phyloP scores from a whole-genome alignment of 2,888 invertebrate species.

The Rhagonycha fulva region DNA sequence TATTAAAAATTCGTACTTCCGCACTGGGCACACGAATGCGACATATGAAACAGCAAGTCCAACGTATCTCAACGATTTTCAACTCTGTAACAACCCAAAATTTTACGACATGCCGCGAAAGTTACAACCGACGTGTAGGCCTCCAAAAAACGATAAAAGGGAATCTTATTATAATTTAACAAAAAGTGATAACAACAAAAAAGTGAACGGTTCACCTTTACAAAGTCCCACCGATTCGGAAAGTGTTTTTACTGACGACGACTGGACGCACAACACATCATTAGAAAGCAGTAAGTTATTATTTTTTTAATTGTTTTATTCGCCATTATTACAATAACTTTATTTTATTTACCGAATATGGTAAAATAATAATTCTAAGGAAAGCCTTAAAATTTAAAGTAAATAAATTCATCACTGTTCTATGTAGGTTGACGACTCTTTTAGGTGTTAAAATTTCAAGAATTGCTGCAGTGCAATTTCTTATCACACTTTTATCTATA shows the following conservation, averaged over 20 bases:
- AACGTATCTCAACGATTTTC: conserved; percentile 48
- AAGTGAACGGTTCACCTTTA: conserved; percentile 53
- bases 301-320: not conserved
- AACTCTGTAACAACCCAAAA: conserved; percentile 58
- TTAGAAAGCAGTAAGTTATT: conserved; percentile 50
- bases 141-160: conserved; percentile 10
- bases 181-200: conserved; percentile 15
- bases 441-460: too few species aligned
- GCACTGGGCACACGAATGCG: conserved; percentile 41
- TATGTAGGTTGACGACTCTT: too few species aligned
- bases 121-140: conserved; percentile 36
- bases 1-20: conserved; percentile 40
- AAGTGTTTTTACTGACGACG: conserved; percentile 72
- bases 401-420: too few species aligned
- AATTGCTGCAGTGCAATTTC: too few species aligned
- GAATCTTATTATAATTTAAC: conserved; percentile 12
- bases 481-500: too few species aligned
- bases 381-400: too few species aligned
- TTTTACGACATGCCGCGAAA: conserved; percentile 58
- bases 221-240: conserved; percentile 69
- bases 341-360: too few species aligned
- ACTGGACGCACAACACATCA: conserved; percentile 61
- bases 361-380: too few species aligned
- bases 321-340: too few species aligned
- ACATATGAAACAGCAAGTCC: conserved; percentile 42